A percentile compares a stretch with the other conserved stretches of the same genome.
phyloP scores from a whole-genome alignment of 2,888 invertebrate species.

The Agonum fuliginosum region DNA sequence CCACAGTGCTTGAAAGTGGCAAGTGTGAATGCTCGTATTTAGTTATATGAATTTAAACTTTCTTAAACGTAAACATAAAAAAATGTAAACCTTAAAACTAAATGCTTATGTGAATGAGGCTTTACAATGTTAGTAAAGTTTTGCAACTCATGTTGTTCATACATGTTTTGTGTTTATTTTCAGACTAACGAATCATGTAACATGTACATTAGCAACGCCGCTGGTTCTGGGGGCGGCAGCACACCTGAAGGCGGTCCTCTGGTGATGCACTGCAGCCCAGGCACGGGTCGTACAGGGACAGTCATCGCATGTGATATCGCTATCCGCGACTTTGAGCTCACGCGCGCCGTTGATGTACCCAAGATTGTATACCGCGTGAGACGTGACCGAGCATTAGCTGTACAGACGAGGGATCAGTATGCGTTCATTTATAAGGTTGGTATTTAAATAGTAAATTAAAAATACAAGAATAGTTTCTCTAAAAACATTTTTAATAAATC shows the following conservation, averaged over 20 bases:
- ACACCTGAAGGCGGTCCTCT: slow-evolving; percentile 79
- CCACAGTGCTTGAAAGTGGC: too few relatives aligned
- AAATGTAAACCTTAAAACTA: too few relatives aligned
- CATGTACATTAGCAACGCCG: slow-evolving; percentile 41
- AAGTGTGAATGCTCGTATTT: too few relatives aligned
- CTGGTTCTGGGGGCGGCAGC: slow-evolving; percentile 61
- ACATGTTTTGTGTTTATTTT: not conserved
- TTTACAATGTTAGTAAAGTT: not conserved
- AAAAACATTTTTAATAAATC: too few relatives aligned
- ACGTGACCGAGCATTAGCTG: slow-evolving; percentile 90
- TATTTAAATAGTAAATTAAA: slow-evolving; percentile 22
- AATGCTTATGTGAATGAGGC: too few relatives aligned
- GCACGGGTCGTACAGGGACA: slow-evolving; percentile 93
- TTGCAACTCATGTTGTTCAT: not conserved
- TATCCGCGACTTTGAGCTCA: slow-evolving; percentile 89
- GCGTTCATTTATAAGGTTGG: slow-evolving; percentile 91
- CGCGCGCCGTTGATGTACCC: slow-evolving; percentile 88
- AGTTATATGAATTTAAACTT: too few relatives aligned
- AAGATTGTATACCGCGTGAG: slow-evolving; percentile 89
- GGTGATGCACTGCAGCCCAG: slow-evolving; percentile 90
- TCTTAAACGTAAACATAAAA: too few relatives aligned
- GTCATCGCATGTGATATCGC: slow-evolving; percentile 90
- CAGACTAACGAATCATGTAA: slow-evolving; percentile 49
- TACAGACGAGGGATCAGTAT: slow-evolving; percentile 94
- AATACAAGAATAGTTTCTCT: too few relatives aligned